Percentiles rank a stretch among this genome's conserved stretches.
Evolutionary conservation across 2,113 vertebrate species (phyloP).

Genomic region (Polypterus bichir): DNA sequence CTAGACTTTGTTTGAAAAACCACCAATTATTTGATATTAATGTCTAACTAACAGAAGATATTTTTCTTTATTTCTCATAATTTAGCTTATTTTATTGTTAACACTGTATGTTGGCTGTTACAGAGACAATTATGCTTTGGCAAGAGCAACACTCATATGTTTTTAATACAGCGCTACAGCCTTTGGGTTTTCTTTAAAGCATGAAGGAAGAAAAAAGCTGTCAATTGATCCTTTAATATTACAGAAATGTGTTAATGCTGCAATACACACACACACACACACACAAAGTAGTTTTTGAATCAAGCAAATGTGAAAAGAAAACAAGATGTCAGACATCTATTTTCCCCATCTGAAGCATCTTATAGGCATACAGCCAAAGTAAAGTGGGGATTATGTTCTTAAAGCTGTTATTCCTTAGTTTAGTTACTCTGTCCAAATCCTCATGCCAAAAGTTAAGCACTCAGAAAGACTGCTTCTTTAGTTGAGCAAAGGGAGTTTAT

Average conservation of each 20-base stretch:
- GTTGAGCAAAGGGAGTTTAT: not conserved
- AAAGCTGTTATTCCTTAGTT: not conserved
- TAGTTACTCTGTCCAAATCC: not conserved
- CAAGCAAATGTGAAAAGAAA: not conserved
- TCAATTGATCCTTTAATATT: too few species aligned
- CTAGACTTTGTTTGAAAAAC: too few species aligned
- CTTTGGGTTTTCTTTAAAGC: not conserved
- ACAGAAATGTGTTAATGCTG: too few species aligned
- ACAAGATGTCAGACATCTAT: not conserved
- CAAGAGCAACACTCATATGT: constrained; percentile 1
- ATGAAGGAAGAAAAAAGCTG: too few species aligned
- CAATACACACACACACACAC: too few species aligned
- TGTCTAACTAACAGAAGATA: too few species aligned
- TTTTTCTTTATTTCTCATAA: too few species aligned
- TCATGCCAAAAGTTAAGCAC: not conserved
- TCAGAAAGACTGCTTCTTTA: not conserved
- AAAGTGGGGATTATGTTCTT: constrained; percentile 1
- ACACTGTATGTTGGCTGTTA: too few species aligned
- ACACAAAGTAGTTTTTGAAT: not conserved
- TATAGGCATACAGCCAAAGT: not conserved
- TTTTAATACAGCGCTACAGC: constrained; percentile 1
- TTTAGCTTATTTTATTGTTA: too few species aligned
- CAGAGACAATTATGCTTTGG: not conserved
- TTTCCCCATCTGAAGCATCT: not conserved
- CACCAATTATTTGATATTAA: too few species aligned